These are phyloP conservation scores for Aythya baeri DNA, from an alignment of 2,113 vertebrate species.

Conservation along the genomic window DNA sequence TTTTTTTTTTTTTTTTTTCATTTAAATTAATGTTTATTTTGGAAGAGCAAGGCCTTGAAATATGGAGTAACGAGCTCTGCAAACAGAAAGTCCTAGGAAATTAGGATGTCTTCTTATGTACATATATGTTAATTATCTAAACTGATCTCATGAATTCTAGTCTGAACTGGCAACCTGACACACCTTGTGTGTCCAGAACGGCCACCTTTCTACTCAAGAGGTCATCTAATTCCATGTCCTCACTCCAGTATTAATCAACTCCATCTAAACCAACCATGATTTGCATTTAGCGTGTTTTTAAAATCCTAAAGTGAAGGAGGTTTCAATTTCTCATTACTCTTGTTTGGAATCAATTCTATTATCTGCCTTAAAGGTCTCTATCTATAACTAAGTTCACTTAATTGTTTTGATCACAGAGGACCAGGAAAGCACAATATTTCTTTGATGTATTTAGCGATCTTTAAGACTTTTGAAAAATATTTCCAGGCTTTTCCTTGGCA, in stretches of 20 bases:
- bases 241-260: background rate
- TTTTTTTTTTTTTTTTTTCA: background rate
- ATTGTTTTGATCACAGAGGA: background rate
- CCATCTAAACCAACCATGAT: background rate
- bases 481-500: background rate
- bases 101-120: no score
- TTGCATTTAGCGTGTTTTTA: background rate
- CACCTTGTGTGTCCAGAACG: background rate
- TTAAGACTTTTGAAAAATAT: background rate
- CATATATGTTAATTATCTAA: background rate
- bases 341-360: background rate
- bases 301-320: background rate
- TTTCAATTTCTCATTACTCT: background rate
- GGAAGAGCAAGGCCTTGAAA: background rate
- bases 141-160: background rate
- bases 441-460: background rate
- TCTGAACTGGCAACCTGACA: background rate
- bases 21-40: background rate
- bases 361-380: background rate
- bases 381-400: background rate
- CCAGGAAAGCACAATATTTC: background rate
- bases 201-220: background rate
- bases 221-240: background rate
- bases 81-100: background rate
- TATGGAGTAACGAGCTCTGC: background rate